Conservation (phyloP, 1,140 invertebrate species). For the Camponotus pennsylvanicus region DNA sequence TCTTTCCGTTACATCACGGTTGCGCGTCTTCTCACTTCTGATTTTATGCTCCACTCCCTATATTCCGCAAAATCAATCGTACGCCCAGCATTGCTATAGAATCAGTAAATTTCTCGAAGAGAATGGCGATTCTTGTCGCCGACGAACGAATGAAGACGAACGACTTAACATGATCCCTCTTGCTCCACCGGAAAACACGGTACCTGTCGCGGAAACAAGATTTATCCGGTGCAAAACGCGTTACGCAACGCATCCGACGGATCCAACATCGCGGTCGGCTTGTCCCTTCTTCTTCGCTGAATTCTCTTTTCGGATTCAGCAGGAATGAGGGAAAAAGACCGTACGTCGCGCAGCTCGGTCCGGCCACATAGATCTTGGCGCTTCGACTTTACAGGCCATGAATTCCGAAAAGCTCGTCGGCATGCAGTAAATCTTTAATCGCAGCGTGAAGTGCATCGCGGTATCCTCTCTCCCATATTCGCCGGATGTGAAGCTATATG, state of each 20-base stretch:
- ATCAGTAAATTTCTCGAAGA: constrained; percentile 37
- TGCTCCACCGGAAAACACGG: background rate
- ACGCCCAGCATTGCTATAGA: background rate
- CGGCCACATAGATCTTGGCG: constrained; percentile 63
- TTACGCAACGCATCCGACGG: constrained; percentile 37
- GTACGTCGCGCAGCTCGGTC: constrained; percentile 41
- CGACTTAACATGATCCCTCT: constrained; percentile 38
- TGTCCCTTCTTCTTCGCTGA: constrained; percentile 20
- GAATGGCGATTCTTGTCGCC: constrained; percentile 10
- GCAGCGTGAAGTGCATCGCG: constrained; percentile 21
- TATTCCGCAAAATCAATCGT: constrained; percentile 54
- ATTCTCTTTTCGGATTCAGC: constrained; percentile 61
- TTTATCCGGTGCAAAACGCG: constrained; percentile 63
- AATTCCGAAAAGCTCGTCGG: constrained; percentile 77
- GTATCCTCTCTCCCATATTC: background rate
- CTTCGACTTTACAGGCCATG: constrained; percentile 76
- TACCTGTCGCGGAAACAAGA: constrained; percentile 39
- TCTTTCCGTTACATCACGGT: constrained; percentile 6
- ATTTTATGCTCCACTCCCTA: constrained; percentile 36
- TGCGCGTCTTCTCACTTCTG: background rate
- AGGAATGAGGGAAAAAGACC: constrained; percentile 13
- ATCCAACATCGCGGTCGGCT: constrained; percentile 45
- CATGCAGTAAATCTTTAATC: constrained; percentile 80
- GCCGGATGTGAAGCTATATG: constrained; percentile 5
- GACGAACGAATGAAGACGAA: constrained; percentile 52